Conservation (phyloP, 2,113 vertebrate genomes). For the Equus quagga region DNA sequence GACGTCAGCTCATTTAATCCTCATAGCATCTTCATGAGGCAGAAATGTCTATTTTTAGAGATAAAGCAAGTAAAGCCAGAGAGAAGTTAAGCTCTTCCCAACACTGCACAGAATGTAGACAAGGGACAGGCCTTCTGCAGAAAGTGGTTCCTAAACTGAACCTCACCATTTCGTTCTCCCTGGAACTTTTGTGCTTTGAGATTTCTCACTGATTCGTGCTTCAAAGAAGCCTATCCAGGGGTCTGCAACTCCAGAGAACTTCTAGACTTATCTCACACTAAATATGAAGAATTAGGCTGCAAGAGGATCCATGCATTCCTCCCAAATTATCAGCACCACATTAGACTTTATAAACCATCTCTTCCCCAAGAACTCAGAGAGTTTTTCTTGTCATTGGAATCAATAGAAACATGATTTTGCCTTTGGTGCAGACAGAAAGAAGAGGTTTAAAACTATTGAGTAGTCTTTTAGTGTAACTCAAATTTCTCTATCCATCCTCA, state of each 20-base stretch:
- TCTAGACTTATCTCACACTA: background rate
- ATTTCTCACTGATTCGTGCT: background rate
- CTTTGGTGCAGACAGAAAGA: constrained; percentile 74
- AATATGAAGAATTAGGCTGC: background rate
- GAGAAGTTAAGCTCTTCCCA: constrained; percentile 37
- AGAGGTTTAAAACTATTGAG: constrained; percentile 76
- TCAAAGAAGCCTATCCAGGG: background rate
- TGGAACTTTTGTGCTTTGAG: background rate
- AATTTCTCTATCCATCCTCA: constrained; percentile 73
- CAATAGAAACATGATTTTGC: background rate
- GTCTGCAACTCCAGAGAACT: background rate
- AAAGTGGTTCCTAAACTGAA: background rate
- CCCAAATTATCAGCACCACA: background rate
- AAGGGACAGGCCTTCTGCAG: background rate
- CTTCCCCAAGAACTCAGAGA: background rate
- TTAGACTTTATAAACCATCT: background rate
- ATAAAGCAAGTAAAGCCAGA: constrained; percentile 19
- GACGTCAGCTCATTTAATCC: constrained; percentile 47
- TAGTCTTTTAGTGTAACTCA: constrained; percentile 79
- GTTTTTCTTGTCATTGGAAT: background rate
- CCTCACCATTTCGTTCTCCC: background rate
- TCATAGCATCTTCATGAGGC: background rate
- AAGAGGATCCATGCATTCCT: background rate
- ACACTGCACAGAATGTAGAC: background rate
- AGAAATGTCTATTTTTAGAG: constrained; percentile 58